phyloP scores from a whole-genome alignment of 2,797 vertebrate genomes.

The Cygnus olor region DNA sequence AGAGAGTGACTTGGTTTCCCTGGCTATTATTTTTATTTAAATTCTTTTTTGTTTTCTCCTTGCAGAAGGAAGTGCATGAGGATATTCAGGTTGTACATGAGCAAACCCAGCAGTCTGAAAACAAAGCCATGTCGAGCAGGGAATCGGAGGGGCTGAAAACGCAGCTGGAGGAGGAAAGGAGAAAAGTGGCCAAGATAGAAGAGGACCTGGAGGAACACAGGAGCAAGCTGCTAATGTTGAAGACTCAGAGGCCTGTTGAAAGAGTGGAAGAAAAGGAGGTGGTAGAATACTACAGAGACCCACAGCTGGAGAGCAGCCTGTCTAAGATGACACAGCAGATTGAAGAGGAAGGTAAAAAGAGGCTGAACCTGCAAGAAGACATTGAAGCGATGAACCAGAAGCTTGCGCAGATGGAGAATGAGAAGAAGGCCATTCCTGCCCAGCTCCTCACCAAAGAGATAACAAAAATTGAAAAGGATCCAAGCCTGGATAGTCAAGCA shows the following conservation, averaged over 20 bases:
- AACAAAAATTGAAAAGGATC: constrained; percentile 92
- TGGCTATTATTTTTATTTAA: background rate
- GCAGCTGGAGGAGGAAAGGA: constrained; percentile 86
- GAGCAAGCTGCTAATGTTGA: constrained; percentile 85
- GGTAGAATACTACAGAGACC: constrained; percentile 91
- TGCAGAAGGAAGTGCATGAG: constrained; percentile 88
- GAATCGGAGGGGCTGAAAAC: constrained; percentile 78
- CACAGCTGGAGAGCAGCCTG: constrained; percentile 85
- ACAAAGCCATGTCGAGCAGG: constrained; percentile 38
- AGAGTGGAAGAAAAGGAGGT: constrained; percentile 93
- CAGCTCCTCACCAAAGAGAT: constrained; percentile 94
- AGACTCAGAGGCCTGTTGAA: constrained; percentile 89
- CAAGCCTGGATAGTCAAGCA: constrained; percentile 87
- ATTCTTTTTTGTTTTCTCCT: background rate
- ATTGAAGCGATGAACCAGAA: constrained; percentile 81
- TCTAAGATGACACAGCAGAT: constrained; percentile 76
- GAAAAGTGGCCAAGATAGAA: constrained; percentile 79
- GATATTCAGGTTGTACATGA: constrained; percentile 73
- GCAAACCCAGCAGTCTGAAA: constrained; percentile 80
- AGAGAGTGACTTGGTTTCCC: background rate
- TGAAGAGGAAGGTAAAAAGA: constrained; percentile 81
- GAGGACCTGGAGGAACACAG: constrained; percentile 82
- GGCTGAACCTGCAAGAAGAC: constrained; percentile 79
- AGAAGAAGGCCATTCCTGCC: constrained; percentile 77
- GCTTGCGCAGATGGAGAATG: constrained; percentile 80